These are phyloP conservation scores for Brachyptera putata DNA, from an alignment of 2,888 invertebrate genomes.

Conservation along the genomic window DNA sequence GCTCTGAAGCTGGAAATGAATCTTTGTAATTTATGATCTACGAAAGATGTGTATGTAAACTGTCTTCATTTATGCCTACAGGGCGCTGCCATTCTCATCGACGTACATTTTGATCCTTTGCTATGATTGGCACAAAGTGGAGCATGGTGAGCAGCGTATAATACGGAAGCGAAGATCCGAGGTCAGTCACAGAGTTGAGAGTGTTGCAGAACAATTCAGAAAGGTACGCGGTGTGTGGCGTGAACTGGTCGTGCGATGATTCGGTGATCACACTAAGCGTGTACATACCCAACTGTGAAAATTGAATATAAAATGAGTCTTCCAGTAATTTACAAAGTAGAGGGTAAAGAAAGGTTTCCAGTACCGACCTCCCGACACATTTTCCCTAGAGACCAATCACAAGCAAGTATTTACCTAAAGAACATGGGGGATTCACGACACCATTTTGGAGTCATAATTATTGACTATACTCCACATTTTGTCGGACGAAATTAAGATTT, in stretches of 20 bases:
- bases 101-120: conserved; percentile 58
- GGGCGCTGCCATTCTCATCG: no score
- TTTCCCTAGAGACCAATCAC: no score
- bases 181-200: conserved; percentile 47
- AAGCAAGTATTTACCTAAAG: no score
- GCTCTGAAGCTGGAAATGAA: no score
- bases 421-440: no score
- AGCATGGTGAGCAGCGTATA: conserved; percentile 61
- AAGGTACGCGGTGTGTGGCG: conserved; percentile 59
- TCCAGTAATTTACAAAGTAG: not conserved
- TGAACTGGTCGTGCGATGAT: conserved; percentile 63
- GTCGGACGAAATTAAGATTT: no score
- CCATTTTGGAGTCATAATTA: no score
- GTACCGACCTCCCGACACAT: not conserved
- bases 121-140: conserved; percentile 59
- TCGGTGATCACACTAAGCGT: conserved; percentile 66
- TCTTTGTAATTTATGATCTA: no score
- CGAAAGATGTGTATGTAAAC: no score
- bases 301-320: conserved; percentile 13
- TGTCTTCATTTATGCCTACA: no score
- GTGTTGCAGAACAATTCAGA: conserved; percentile 50
- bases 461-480: no score
- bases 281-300: conserved; percentile 59
- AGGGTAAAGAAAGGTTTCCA: conserved; percentile 13
- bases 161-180: conserved; percentile 51